Evolutionary conservation across 2,888 invertebrate species (phyloP).

Genomic region (Plebejus melissa): DNA sequence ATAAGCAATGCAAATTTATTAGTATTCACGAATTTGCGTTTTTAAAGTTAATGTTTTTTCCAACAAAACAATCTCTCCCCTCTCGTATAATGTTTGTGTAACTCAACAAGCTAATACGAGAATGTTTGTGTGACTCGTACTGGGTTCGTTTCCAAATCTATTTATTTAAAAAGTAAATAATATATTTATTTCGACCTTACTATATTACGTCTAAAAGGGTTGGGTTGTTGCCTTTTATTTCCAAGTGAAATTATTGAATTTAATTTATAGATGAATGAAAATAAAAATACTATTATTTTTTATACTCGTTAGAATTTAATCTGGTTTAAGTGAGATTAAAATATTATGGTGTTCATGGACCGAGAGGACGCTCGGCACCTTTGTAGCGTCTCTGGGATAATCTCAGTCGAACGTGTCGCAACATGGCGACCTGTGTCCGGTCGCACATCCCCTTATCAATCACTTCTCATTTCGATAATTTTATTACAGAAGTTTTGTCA

Average conservation of each 20-base stretch:
- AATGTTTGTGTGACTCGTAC: not conserved
- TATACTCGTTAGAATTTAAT: not conserved
- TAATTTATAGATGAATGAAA: not conserved
- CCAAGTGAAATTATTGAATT: not conserved
- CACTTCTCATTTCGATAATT: constrained; percentile 71
- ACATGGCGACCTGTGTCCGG: constrained; percentile 67
- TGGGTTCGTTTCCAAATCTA: not conserved
- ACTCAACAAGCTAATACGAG: constrained; percentile 22
- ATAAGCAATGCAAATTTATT: constrained; percentile 61
- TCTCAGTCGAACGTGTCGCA: constrained; percentile 71
- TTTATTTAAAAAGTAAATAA: constrained; percentile 8
- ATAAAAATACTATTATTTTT: not conserved
- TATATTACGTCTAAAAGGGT: not conserved
- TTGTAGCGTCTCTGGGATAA: constrained; percentile 74
- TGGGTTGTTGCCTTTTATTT: not conserved
- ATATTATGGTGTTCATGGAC: constrained; percentile 45
- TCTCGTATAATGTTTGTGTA: constrained; percentile 21
- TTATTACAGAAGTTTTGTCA: constrained; percentile 77
- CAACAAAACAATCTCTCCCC: constrained; percentile 32
- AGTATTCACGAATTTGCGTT: constrained; percentile 41
- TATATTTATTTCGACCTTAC: not conserved
- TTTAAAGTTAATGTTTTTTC: constrained; percentile 30
- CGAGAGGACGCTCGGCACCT: constrained; percentile 71
- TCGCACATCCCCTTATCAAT: constrained; percentile 53
- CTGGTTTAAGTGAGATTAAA: not conserved